Evolutionary conservation across 2,113 vertebrate species (phyloP).

Genomic region (Meriones unguiculatus): DNA sequence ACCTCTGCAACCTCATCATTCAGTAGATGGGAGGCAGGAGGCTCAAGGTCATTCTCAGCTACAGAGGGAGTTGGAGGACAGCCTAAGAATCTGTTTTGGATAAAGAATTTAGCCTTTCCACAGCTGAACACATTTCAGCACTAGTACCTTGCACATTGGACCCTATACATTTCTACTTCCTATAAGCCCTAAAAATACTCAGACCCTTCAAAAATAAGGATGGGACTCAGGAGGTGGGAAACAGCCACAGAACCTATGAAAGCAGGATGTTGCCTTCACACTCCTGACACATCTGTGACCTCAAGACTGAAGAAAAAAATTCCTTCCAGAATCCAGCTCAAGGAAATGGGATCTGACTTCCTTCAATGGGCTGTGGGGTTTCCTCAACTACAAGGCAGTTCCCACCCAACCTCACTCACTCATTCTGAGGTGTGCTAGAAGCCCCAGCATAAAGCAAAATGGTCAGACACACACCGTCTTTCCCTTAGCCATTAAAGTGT

Average conservation of each 20-base stretch:
- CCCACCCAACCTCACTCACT: neutral
- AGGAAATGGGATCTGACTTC: neutral
- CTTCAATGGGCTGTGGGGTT: neutral
- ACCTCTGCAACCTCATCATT: neutral
- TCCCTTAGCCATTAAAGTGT: neutral
- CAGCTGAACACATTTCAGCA: neutral
- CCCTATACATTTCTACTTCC: neutral
- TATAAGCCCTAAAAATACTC: neutral
- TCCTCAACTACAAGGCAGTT: neutral
- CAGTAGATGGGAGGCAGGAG: neutral
- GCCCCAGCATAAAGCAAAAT: neutral
- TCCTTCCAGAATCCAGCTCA: neutral
- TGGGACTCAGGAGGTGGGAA: neutral
- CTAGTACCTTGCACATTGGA: neutral
- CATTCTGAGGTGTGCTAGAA: neutral
- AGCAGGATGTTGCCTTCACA: neutral
- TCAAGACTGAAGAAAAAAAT: slow-evolving; percentile 37
- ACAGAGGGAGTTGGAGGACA: neutral
- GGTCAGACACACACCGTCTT: neutral
- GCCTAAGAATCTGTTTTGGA: neutral
- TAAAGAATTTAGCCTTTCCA: neutral
- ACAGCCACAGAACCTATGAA: neutral
- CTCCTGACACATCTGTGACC: neutral
- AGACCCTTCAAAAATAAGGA: neutral
- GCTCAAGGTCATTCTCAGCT: neutral